Base-by-base conservation (phyloP, 2,797 vertebrate species). In the Acrossocheilus wenchowensis region DNA sequence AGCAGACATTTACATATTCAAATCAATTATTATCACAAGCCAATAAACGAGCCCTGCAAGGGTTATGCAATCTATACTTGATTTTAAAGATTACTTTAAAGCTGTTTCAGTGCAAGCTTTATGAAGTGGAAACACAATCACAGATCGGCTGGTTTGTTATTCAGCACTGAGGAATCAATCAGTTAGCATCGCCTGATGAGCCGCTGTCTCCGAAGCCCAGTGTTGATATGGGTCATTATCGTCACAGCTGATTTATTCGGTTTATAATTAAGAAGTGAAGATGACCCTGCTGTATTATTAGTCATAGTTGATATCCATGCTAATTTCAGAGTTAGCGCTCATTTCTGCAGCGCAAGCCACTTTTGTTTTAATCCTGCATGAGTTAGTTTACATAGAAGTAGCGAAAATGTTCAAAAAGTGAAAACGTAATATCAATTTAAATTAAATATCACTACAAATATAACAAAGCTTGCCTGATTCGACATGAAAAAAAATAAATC, bases 21-120 rank as follows among this genome's bases (percentile, higher is more conserved):
- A 81, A 94, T 95, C 92, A 94, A 92, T 94, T 94, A 94, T 95
- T 93, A 95, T 89, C 57, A 90, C 90, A 90, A 90, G 87, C 90
- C 89, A 90, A 90, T 90, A 86, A 89, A 50, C 64, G 52, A 72
- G 64, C 45, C 79, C 86, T 86, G 68, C 57, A 36, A 83, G 89
- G 60, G 26, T 57, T 82, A 87, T 81, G 85, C 83, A 87, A 88
- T 87, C 50, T 34, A 26, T 43, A 81, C 57, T 69, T 73, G 39
- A 86, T 83, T 86, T 85, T 81, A 85, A 88, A 82, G 69, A 66
- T 57, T 54, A 81, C 68, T 82, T 72, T 60, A 60, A 5, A 43
- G 23, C 17, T 26, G 26, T 78, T 60, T 86, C 23, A 66, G 9
- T 48, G 74, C 81, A 54, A 48, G 17, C 48, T 74, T 79, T 30